Evolutionary conservation across 30 jellyfish, hydroid and myxozoan species (phyloP), one percentile per base, ranked within the genome.

Genomic region (Aurelia sp.): DNA sequence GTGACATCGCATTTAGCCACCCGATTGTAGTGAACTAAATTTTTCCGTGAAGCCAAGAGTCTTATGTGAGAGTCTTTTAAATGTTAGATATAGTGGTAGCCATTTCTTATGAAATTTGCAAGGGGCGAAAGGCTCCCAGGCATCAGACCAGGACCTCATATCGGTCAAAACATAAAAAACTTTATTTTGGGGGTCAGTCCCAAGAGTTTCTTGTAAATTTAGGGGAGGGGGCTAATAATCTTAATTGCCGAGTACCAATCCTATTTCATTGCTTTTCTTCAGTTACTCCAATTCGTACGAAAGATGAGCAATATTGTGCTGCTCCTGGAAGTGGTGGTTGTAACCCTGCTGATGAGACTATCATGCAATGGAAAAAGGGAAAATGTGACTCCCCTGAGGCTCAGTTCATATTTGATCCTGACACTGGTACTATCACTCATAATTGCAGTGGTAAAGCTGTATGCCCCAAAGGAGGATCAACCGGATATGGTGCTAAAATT

Each of bases 391-490:
- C 41, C 4, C 84, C 90, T 18, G 97, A 86, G 62, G 95, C 99
- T 9, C 74, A 85, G 82, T 90, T 90, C 89, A 80, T 77, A 12
- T 87, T 90, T 65, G 89, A 96, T 55, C 51, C 89, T 20, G 91
- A 52, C 21, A 80, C 89, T 44, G 99, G 99, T n/a, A 35, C 87
- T 40, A 69, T 96, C 31, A 60, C 60, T 63, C 99, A 96, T 72
- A 76, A 91, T 8, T 96, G 99, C 81, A 90, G 98, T 76, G 94
- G 96, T 50, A 87, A 82, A 64, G 94, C 97, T 5, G 98, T 96
- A 20, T 96, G 99, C 71, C 86, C 90, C 18, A 38, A n/a, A 41
- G 92, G 82, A 13, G 96, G 97, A 2, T 47, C 81, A 8, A 22
- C 78, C 35, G 58, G 85, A 4, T 35, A 64, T 52, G 75, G 90